Conservation (phyloP, 2,888 invertebrate species). For the Mythimna albipuncta region DNA sequence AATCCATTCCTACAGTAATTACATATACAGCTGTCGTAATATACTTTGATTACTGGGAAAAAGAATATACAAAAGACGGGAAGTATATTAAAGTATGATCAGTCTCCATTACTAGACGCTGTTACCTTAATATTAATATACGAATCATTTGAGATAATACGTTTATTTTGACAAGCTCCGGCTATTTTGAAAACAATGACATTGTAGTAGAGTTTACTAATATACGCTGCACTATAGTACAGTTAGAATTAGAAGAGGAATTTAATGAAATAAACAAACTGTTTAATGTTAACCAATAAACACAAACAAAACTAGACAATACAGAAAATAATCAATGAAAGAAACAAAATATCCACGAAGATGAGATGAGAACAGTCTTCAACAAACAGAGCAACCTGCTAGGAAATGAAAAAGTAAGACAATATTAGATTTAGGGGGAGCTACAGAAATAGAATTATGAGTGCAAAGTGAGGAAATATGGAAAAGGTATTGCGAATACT, state of each 20-base stretch:
- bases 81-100: slow-evolving; percentile 13
- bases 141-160: neutral
- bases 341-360: slow-evolving; percentile 18
- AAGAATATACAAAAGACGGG: neutral
- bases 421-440: slow-evolving; percentile 55
- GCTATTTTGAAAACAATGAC: slow-evolving; percentile 5
- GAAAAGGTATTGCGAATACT: slow-evolving; percentile 32
- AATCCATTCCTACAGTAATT: neutral
- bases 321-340: slow-evolving; percentile 12
- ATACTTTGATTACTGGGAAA: neutral
- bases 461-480: slow-evolving; percentile 50
- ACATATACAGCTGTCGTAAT: neutral
- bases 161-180: neutral
- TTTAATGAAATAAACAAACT: neutral
- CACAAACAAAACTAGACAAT: neutral
- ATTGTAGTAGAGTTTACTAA: neutral
- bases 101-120: neutral
- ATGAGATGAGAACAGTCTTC: slow-evolving; percentile 3
- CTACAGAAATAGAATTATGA: slow-evolving; percentile 50
- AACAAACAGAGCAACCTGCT: slow-evolving; percentile 22
- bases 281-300: neutral
- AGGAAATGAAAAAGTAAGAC: slow-evolving; percentile 50
- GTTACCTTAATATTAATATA: slow-evolving; percentile 2
- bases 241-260: neutral
- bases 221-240: neutral